Percentiles rank a stretch among this genome's conserved stretches.
Evolutionary conservation across 2,888 invertebrate genomes (phyloP).

Genomic region (Chloromyia formosa): DNA sequence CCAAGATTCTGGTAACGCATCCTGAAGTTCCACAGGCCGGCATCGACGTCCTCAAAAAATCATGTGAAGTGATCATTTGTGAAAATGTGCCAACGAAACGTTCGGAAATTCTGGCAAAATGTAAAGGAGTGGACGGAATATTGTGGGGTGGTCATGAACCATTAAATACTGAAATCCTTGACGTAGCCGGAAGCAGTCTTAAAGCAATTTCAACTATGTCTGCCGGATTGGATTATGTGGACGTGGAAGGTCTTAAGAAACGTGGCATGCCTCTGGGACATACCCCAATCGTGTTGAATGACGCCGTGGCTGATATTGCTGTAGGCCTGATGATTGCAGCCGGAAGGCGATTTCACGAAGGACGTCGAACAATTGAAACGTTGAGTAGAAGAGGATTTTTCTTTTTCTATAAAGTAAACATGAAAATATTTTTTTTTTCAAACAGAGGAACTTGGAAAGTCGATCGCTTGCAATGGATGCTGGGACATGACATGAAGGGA

Average conservation of each 20-base stretch:
- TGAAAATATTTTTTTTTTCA: slow-evolving; percentile 53
- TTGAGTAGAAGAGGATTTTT: slow-evolving; percentile 50
- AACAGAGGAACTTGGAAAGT: slow-evolving; percentile 72
- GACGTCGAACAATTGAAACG: slow-evolving; percentile 70
- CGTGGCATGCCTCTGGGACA: slow-evolving; percentile 80
- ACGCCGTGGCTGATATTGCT: slow-evolving; percentile 84
- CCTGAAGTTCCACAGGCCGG: slow-evolving; percentile 71
- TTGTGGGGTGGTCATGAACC: slow-evolving; percentile 59
- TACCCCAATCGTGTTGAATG: slow-evolving; percentile 78
- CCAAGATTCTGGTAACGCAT: slow-evolving; percentile 73
- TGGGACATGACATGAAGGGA: slow-evolving; percentile 80
- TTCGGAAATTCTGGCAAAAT: slow-evolving; percentile 59
- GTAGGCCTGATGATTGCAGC: slow-evolving; percentile 80
- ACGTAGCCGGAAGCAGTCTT: slow-evolving; percentile 69
- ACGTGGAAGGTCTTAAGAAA: slow-evolving; percentile 74
- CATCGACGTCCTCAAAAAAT: slow-evolving; percentile 68
- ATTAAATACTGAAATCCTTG: slow-evolving; percentile 58
- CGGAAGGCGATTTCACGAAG: slow-evolving; percentile 81
- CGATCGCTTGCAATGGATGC: slow-evolving; percentile 77
- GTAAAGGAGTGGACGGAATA: slow-evolving; percentile 60
- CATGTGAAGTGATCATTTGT: slow-evolving; percentile 58
- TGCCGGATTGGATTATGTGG: slow-evolving; percentile 86
- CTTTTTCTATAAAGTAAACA: slow-evolving; percentile 23
- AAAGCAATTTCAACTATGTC: slow-evolving; percentile 85
- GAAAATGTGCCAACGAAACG: slow-evolving; percentile 56